These are phyloP conservation scores for Patella depressa DNA, from an alignment of 2,888 invertebrate genomes.

Conservation along the genomic window DNA sequence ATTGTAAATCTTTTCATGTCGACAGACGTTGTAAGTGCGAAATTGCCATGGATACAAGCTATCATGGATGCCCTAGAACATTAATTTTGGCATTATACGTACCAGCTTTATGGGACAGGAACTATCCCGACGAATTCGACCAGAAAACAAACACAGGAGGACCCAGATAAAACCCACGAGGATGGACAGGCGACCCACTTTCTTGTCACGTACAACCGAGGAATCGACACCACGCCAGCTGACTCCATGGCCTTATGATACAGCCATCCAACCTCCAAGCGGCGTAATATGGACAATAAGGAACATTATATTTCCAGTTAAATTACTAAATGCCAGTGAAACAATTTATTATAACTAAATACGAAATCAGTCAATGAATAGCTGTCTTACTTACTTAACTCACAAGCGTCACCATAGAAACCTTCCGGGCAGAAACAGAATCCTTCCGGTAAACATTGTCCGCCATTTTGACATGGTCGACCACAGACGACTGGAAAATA, in stretches of 20 bases:
- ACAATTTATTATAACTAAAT: background rate
- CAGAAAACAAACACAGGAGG: background rate
- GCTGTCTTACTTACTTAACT: conserved; percentile 53
- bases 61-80: too few relatives aligned
- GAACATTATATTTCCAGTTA: too few relatives aligned
- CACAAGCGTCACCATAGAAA: conserved; percentile 62
- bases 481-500: conserved; percentile 80
- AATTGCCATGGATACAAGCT: too few relatives aligned
- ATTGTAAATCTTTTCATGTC: too few relatives aligned
- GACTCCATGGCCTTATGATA: background rate
- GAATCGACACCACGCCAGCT: conserved; percentile 24
- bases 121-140: conserved; percentile 43
- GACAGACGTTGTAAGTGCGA: too few relatives aligned
- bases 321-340: background rate
- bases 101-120: conserved; percentile 51
- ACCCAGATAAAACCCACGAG: too few relatives aligned
- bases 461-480: conserved; percentile 86
- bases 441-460: conserved; percentile 85
- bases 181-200: too few relatives aligned
- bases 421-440: conserved; percentile 75
- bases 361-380: background rate
- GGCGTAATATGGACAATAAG: background rate
- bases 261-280: background rate
- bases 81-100: conserved; percentile 43
- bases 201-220: too few relatives aligned